A percentile compares a stretch with the other conserved stretches of the same genome.
These are phyloP conservation scores for Meandrina meandrites DNA, from an alignment of 92 coral and sea anemone genomes.

Conservation along the genomic window DNA sequence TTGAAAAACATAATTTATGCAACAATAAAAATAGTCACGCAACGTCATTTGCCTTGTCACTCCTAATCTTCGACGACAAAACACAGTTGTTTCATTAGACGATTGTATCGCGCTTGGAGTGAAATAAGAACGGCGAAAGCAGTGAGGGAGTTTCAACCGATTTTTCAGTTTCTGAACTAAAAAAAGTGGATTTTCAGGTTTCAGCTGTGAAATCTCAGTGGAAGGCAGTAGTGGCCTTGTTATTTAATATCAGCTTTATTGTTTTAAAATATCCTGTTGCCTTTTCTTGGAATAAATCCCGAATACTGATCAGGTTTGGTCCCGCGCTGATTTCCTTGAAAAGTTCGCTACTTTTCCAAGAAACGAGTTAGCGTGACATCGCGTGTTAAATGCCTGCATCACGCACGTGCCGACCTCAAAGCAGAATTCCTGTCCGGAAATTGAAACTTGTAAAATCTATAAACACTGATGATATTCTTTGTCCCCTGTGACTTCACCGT, in stretches of 20 bases:
- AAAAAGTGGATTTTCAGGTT: neutral
- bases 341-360: neutral
- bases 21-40: neutral
- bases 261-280: neutral
- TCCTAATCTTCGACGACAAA: neutral
- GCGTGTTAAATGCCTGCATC: slow-evolving; percentile 7
- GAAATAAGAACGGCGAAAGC: neutral
- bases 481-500: neutral
- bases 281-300: neutral
- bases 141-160: neutral
- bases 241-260: too few species aligned
- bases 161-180: neutral
- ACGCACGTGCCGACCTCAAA: neutral
- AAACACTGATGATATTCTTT: neutral
- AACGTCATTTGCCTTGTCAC: neutral
- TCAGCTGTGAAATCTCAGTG: neutral
- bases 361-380: slow-evolving; percentile 1
- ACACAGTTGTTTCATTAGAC: too few species aligned
- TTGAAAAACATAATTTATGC: neutral
- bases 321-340: neutral
- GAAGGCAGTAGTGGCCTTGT: neutral
- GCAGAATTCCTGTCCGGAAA: neutral
- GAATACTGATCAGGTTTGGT: neutral
- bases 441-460: slow-evolving; percentile 16
- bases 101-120: neutral